A percentile compares a stretch with the other conserved stretches of the same genome.
phyloP scores from a whole-genome alignment of 1,140 invertebrate species.

The Homarus americanus region DNA sequence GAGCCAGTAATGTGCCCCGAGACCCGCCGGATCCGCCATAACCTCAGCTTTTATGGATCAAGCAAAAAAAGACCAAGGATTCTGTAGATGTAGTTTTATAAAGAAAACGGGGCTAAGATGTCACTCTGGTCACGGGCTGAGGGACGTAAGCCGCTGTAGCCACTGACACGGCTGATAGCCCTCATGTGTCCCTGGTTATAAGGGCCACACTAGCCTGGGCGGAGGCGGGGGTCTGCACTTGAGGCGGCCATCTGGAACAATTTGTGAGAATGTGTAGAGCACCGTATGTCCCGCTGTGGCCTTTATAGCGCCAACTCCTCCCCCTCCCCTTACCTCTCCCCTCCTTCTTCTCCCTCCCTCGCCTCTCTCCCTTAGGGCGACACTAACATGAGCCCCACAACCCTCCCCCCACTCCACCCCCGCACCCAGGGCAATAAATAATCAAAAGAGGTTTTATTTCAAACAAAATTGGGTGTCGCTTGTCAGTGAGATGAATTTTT shows the following conservation, averaged over 20 bases:
- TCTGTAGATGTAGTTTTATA: slow-evolving; percentile 70
- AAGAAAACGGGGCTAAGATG: slow-evolving; percentile 60
- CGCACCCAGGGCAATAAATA: slow-evolving; percentile 41
- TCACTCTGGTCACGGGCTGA: slow-evolving; percentile 37
- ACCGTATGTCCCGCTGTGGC: slow-evolving; percentile 52
- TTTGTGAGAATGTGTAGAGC: slow-evolving; percentile 66
- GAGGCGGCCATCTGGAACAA: slow-evolving; percentile 37
- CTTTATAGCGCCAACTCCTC: slow-evolving; percentile 28
- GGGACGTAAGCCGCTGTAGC: neutral
- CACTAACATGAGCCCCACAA: neutral
- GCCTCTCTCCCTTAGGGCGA: too few species aligned
- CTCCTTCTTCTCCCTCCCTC: too few species aligned
- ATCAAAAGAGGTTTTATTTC: slow-evolving; percentile 54
- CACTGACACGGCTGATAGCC: neutral
- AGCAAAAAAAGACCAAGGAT: slow-evolving; percentile 40
- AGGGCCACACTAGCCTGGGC: neutral
- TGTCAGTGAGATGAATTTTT: slow-evolving; percentile 3
- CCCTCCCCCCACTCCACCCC: neutral
- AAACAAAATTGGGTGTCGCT: slow-evolving; percentile 13
- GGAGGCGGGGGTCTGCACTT: neutral
- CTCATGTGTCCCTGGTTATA: neutral
- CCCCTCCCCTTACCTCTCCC: neutral
- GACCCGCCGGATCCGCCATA: neutral
- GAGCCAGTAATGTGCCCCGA: neutral
- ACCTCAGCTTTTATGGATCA: slow-evolving; percentile 67